Evolutionary conservation across 1,140 invertebrate genomes (phyloP).

Genomic region (Atopsyche davidsoni): DNA sequence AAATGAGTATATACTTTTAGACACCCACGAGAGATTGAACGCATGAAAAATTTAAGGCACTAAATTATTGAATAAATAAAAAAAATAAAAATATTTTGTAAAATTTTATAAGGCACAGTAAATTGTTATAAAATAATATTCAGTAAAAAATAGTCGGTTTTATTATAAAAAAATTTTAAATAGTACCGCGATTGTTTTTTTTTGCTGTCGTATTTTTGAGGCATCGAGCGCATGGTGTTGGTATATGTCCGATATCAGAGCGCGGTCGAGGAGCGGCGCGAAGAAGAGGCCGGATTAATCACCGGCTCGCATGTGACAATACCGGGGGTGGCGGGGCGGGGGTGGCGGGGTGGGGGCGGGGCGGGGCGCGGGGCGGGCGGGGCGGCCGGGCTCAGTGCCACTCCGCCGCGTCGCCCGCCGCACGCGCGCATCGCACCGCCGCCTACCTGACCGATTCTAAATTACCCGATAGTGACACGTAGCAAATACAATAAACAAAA

Average conservation of each 20-base stretch:
- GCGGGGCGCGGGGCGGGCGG: conserved; percentile 2
- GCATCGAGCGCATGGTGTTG: neutral
- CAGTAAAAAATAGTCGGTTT: too few species aligned
- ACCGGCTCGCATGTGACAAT: neutral
- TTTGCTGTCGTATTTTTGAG: too few species aligned
- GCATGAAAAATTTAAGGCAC: too few species aligned
- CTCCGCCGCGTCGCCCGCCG: conserved; percentile 27
- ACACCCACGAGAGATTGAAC: too few species aligned
- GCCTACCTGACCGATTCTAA: conserved; percentile 29
- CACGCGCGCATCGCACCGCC: conserved; percentile 27
- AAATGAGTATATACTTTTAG: too few species aligned
- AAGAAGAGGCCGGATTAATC: neutral
- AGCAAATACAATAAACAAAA: conserved; percentile 12
- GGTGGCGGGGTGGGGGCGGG: conserved; percentile 2
- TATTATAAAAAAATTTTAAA: too few species aligned
- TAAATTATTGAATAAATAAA: too few species aligned
- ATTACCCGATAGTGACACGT: conserved; percentile 30
- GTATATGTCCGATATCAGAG: neutral
- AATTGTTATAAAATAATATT: too few species aligned
- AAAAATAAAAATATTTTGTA: too few species aligned
- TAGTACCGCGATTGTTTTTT: too few species aligned
- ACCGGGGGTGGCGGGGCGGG: neutral
- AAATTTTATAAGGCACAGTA: too few species aligned
- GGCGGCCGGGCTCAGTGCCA: conserved; percentile 23
- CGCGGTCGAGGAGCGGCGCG: neutral